Conservation (phyloP, 2,797 vertebrate species). For the Myiothlypis coronata region DNA sequence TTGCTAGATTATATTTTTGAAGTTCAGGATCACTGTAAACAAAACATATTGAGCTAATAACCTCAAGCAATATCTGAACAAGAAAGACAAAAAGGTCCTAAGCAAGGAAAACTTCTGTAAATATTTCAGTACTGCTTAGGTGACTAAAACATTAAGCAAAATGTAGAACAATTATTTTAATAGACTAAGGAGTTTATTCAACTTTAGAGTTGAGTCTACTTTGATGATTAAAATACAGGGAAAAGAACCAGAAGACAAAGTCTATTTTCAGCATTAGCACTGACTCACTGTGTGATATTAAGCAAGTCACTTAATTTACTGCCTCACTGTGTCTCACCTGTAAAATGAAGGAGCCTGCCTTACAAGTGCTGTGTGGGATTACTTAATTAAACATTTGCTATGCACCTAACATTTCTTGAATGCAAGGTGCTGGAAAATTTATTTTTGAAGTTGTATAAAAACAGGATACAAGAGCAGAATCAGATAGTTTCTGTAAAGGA, state of each 20-base stretch:
- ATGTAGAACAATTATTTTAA: neutral
- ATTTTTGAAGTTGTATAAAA: neutral
- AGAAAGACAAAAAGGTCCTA: neutral
- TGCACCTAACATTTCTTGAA: neutral
- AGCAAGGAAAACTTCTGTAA: neutral
- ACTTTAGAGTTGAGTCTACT: neutral
- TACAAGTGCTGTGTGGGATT: conserved; percentile 10
- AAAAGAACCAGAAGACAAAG: neutral
- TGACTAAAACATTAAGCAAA: neutral
- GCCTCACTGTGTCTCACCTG: conserved; percentile 22
- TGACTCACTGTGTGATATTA: conserved; percentile 49
- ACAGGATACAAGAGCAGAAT: neutral
- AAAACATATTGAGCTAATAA: neutral
- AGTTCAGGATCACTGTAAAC: neutral
- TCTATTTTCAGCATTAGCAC: conserved; percentile 36
- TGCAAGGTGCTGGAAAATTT: neutral
- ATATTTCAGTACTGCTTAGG: neutral
- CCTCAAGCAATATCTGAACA: neutral
- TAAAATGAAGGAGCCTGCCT: conserved; percentile 26
- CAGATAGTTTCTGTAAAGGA: neutral
- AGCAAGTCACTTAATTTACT: conserved; percentile 19
- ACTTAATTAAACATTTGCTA: conserved; percentile 31
- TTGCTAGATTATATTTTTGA: neutral
- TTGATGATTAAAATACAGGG: conserved; percentile 7
- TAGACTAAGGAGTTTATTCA: neutral